phyloP scores from a whole-genome alignment of 2,113 vertebrate species.

The Cygnus buccinator region DNA sequence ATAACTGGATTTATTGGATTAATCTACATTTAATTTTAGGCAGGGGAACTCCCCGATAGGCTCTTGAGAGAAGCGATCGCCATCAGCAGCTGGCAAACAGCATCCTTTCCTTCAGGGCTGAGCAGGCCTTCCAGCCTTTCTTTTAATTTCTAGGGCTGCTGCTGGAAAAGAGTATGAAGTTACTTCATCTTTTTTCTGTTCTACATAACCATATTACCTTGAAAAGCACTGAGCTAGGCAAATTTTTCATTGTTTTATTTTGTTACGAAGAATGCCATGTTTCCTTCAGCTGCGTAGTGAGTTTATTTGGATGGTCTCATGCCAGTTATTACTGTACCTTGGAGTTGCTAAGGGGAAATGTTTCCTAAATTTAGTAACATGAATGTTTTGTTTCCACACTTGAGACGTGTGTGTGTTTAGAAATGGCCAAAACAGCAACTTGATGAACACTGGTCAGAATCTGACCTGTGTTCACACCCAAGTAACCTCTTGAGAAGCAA shows the following conservation, averaged over 20 bases:
- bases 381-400: background rate
- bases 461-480: background rate
- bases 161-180: background rate
- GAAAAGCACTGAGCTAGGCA: background rate
- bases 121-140: background rate
- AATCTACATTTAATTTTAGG: background rate
- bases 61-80: background rate
- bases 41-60: background rate
- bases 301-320: background rate
- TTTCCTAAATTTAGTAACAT: background rate
- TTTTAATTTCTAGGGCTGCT: background rate
- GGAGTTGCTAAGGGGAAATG: background rate
- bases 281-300: background rate
- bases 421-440: background rate
- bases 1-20: background rate
- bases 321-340: background rate
- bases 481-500: background rate
- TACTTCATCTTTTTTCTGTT: background rate
- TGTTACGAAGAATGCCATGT: background rate
- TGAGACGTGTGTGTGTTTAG: background rate
- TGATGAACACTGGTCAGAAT: background rate
- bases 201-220: rapidly evolving
- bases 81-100: background rate
- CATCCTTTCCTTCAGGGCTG: background rate
- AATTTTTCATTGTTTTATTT: background rate